A percentile compares a stretch with the other conserved stretches of the same genome.
Evolutionary conservation across 2,888 invertebrate species (phyloP).

Genomic region (Druceiella hillmani): DNA sequence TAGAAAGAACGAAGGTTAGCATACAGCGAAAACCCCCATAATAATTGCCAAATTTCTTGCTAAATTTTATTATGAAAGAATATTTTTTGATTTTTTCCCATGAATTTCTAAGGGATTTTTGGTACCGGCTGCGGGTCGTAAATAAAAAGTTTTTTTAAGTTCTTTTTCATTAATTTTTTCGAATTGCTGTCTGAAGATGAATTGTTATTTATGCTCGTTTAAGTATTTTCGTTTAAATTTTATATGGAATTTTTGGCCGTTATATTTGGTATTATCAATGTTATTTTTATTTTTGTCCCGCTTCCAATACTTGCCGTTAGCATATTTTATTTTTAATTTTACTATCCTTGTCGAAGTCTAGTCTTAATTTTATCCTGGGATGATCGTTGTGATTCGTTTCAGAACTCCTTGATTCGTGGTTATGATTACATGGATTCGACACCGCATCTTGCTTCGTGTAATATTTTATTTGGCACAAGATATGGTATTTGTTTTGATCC

Average conservation of each 20-base stretch:
- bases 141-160: conserved; percentile 33
- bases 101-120: conserved; percentile 75
- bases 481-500: conserved; percentile 72
- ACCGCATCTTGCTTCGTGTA: conserved; percentile 40
- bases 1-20: conserved; percentile 97
- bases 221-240: conserved; percentile 37
- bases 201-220: conserved; percentile 39
- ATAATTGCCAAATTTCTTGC: conserved; percentile 94
- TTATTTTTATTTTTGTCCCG: conserved; percentile 43
- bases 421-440: conserved; percentile 42
- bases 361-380: conserved; percentile 36
- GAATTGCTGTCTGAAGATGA: conserved; percentile 48
- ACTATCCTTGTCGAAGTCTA: conserved; percentile 37
- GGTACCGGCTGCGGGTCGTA: conserved; percentile 33
- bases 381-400: conserved; percentile 75
- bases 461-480: conserved; percentile 44
- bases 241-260: conserved; percentile 46
- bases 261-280: conserved; percentile 41
- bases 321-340: conserved; percentile 51
- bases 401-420: conserved; percentile 78
- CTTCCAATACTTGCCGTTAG: conserved; percentile 51
- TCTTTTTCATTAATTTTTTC: conserved; percentile 42
- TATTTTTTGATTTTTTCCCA: conserved; percentile 84
- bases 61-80: conserved; percentile 88
- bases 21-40: conserved; percentile 96